Percentiles rank a stretch among this genome's conserved stretches.
These are phyloP conservation scores for Coptodon bakossiorum DNA, from an alignment of 2,113 vertebrate genomes.

Conservation along the genomic window DNA sequence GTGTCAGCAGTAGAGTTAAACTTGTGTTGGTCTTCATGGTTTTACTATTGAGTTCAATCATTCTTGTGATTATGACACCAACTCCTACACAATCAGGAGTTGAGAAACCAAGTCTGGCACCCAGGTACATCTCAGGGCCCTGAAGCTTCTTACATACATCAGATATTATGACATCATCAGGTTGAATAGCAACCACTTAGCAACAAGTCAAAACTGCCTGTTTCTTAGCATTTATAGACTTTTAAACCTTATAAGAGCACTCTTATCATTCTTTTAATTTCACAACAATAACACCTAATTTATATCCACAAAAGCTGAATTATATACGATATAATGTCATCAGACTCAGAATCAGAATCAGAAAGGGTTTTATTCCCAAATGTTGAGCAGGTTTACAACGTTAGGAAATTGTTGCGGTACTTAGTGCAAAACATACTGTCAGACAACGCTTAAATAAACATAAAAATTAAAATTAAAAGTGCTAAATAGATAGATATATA, in stretches of 20 bases:
- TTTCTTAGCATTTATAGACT: neutral
- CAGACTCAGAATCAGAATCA: neutral
- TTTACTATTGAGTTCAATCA: neutral
- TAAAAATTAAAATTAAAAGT: too few species aligned
- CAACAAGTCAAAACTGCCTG: neutral
- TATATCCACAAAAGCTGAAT: neutral
- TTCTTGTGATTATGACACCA: neutral
- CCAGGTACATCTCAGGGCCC: neutral
- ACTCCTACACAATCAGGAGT: neutral
- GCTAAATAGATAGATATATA: too few species aligned
- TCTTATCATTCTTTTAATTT: neutral
- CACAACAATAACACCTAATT: neutral
- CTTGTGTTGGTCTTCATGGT: neutral
- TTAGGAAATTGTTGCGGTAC: too few species aligned
- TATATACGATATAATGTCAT: neutral
- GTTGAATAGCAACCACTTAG: neutral
- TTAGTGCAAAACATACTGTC: too few species aligned
- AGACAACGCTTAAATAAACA: too few species aligned
- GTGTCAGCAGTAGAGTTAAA: neutral
- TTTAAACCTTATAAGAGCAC: neutral
- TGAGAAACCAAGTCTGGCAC: neutral
- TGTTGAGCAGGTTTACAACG: too few species aligned
- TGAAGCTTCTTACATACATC: neutral
- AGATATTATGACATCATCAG: neutral
- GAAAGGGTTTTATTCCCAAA: too few species aligned